Percentiles rank a stretch among this genome's conserved stretches.
phyloP scores from a whole-genome alignment of 2,113 vertebrate species.

The Uria aalge region DNA sequence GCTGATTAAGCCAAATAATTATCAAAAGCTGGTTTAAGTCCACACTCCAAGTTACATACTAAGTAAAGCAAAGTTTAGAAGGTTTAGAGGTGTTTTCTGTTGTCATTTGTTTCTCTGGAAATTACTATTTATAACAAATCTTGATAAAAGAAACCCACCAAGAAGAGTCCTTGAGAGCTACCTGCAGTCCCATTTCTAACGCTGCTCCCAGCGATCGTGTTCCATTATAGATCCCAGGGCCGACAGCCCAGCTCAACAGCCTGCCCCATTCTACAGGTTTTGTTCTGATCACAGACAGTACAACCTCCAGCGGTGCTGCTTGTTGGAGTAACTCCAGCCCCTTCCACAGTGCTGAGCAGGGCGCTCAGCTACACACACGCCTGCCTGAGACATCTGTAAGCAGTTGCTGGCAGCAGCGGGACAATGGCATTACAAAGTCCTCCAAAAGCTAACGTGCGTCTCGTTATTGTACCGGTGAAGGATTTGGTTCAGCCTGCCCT shows the following conservation, averaged over 20 bases:
- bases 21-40: rapidly evolving
- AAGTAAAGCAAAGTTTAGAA: not conserved
- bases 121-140: not conserved
- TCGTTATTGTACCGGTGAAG: not conserved
- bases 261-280: not conserved
- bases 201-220: not conserved
- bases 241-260: not conserved
- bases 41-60: not conserved
- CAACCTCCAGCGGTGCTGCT: not conserved
- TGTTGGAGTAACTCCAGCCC: not conserved
- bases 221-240: not conserved
- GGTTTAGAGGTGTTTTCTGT: not conserved
- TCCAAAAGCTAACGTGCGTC: not conserved
- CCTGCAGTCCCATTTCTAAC: not conserved
- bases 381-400: not conserved
- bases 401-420: not conserved
- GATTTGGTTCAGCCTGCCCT: not conserved
- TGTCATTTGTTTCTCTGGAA: not conserved
- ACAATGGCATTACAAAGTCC: not conserved
- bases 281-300: not conserved
- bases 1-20: not conserved
- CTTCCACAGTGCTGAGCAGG: not conserved
- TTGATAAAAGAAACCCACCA: not conserved
- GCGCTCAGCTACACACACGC: not conserved
- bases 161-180: not conserved